Evolutionary conservation across 1,140 invertebrate species (phyloP).

Genomic region (Heliconius hewitsoni): DNA sequence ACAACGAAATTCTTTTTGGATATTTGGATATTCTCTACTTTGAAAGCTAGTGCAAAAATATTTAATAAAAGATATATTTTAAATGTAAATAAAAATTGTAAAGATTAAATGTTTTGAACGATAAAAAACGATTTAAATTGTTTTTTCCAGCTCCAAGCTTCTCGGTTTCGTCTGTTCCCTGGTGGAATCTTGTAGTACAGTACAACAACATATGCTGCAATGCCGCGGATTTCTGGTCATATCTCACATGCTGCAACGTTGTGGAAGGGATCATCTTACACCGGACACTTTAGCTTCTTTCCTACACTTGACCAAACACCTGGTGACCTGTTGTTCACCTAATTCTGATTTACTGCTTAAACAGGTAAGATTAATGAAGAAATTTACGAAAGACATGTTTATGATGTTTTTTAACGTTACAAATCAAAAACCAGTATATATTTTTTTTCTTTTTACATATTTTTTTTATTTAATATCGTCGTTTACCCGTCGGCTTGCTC

Average conservation of each 20-base stretch:
- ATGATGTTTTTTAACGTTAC: background rate
- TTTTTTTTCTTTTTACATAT: background rate
- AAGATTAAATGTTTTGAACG: too few relatives aligned
- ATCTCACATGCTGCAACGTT: conserved; percentile 97
- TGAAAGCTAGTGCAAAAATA: too few relatives aligned
- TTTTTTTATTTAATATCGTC: background rate
- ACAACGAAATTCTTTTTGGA: too few relatives aligned
- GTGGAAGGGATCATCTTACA: conserved; percentile 95
- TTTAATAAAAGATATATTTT: background rate
- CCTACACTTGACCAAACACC: conserved; percentile 96
- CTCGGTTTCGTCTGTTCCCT: conserved; percentile 98
- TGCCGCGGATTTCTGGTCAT: conserved; percentile 99
- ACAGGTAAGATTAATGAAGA: conserved; percentile 84
- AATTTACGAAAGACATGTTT: background rate
- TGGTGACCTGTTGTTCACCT: conserved; percentile 95
- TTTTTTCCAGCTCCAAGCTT: conserved; percentile 91
- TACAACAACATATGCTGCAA: conserved; percentile 99
- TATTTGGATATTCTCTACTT: too few relatives aligned
- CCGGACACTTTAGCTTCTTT: conserved; percentile 96
- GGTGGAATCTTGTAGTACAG: conserved; percentile 96
- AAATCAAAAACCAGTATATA: too few relatives aligned
- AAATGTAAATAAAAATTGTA: background rate
- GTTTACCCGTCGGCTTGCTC: conserved; percentile 3
- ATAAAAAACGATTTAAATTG: too few relatives aligned
- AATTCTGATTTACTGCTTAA: conserved; percentile 97